Percentiles rank a stretch among this genome's conserved stretches.
phyloP scores from a whole-genome alignment of 2,797 vertebrate genomes.

The Myotis daubentonii region DNA sequence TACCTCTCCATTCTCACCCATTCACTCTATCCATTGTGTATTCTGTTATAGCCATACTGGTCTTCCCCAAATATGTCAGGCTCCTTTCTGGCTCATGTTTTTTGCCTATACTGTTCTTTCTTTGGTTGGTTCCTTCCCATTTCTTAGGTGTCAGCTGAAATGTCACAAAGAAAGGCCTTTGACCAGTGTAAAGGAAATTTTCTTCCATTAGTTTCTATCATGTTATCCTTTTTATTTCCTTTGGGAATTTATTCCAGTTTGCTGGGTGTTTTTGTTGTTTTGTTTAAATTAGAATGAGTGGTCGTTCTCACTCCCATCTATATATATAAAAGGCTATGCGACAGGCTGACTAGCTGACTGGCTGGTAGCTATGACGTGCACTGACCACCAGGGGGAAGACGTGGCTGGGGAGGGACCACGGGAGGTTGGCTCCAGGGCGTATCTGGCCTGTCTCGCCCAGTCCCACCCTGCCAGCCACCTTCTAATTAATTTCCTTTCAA shows the following conservation, averaged over 20 bases:
- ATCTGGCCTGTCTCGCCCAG: too few relatives aligned
- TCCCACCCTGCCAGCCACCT: too few relatives aligned
- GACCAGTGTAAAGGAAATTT: background rate
- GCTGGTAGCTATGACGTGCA: too few relatives aligned
- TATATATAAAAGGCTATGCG: too few relatives aligned
- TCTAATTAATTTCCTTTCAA: too few relatives aligned
- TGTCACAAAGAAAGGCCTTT: background rate
- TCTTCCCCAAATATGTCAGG: background rate
- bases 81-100: background rate
- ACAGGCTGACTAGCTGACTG: too few relatives aligned
- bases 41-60: background rate
- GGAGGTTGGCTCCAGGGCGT: too few relatives aligned
- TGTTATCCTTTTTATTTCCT: background rate
- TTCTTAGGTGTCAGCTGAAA: background rate
- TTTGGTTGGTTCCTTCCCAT: background rate
- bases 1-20: background rate
- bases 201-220: background rate
- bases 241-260: background rate
- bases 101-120: background rate
- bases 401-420: accelerated
- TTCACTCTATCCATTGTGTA: background rate
- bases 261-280: background rate
- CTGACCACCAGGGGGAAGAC: too few relatives aligned
- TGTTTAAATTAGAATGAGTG: background rate
- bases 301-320: background rate